Conservation (phyloP, 2,888 invertebrate genomes). For the Limnephilus rhombicus region DNA sequence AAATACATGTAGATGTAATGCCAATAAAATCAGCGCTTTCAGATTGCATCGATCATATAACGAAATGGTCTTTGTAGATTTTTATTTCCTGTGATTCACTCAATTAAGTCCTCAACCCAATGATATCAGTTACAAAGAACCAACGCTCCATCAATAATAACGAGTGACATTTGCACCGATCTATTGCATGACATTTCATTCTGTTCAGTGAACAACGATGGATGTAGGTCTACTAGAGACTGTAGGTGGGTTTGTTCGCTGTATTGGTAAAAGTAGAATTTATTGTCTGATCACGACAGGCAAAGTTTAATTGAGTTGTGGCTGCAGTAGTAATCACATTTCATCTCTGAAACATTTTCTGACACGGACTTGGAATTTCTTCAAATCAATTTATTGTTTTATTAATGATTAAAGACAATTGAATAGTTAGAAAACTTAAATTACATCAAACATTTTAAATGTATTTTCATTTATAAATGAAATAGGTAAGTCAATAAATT, state of each 20-base stretch:
- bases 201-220: neutral
- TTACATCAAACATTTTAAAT: neutral
- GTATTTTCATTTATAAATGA: neutral
- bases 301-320: conserved; percentile 45
- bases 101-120: neutral
- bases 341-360: conserved; percentile 17
- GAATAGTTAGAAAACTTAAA: neutral
- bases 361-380: conserved; percentile 20
- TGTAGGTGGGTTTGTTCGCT: neutral
- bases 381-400: neutral
- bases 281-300: conserved; percentile 40
- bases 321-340: conserved; percentile 38
- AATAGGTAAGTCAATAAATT: neutral
- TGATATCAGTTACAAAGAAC: neutral
- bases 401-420: neutral
- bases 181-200: neutral
- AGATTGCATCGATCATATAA: neutral
- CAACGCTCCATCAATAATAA: neutral
- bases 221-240: neutral
- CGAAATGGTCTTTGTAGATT: neutral
- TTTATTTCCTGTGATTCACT: neutral
- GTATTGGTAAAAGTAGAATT: neutral
- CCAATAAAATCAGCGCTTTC: neutral
- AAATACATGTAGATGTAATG: neutral
- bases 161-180: neutral